Evolutionary conservation across 2,113 vertebrate genomes (phyloP).

Genomic region (Equus przewalskii): DNA sequence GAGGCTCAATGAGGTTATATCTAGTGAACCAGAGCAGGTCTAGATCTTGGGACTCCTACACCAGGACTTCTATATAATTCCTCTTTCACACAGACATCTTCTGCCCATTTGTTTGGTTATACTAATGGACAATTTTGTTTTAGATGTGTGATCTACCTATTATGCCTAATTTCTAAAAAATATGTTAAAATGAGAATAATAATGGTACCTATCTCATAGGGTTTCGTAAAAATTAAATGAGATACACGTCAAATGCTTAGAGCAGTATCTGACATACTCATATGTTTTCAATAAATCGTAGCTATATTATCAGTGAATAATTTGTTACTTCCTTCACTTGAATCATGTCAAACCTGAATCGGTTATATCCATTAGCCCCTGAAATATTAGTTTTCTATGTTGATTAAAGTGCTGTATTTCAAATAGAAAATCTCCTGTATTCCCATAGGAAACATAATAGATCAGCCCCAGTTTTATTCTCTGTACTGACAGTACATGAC

Average conservation of each 20-base stretch:
- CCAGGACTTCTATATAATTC: neutral
- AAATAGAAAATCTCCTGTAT: constrained; percentile 24
- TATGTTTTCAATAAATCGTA: neutral
- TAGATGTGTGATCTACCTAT: neutral
- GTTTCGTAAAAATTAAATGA: constrained; percentile 37
- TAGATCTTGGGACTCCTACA: neutral
- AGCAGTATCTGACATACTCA: neutral
- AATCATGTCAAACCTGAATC: constrained; percentile 32
- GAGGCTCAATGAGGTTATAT: neutral
- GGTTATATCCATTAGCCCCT: neutral
- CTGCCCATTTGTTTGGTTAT: constrained; percentile 21
- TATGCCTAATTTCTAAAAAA: constrained; percentile 4
- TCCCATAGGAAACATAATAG: neutral
- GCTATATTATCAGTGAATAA: constrained; percentile 37
- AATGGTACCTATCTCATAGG: neutral
- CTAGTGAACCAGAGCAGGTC: neutral
- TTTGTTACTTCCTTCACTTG: constrained; percentile 20
- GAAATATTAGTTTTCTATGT: constrained; percentile 25
- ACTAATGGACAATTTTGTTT: neutral
- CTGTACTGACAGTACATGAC: neutral
- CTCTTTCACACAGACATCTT: neutral
- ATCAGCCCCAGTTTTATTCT: constrained; percentile 24
- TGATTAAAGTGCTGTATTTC: constrained; percentile 60
- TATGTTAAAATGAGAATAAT: neutral
- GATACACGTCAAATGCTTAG: neutral